Evolutionary conservation across 2,797 vertebrate genomes (phyloP), one percentile per base, ranked within the genome.

Genomic region (Pipistrellus pygmaeus): DNA sequence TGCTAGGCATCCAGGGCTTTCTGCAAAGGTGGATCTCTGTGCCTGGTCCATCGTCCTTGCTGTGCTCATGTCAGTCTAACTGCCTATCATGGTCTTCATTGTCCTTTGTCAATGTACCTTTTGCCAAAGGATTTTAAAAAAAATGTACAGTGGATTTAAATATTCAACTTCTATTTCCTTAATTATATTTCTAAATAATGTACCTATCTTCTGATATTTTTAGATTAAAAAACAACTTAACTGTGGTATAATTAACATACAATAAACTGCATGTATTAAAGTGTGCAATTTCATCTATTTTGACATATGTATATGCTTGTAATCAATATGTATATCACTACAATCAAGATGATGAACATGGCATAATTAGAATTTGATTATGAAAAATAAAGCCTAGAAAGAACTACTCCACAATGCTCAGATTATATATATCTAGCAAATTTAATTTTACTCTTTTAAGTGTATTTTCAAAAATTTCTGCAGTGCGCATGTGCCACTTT

Each of bases 81-180:
- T 20, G 18, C 51, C 51, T 21, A 53, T 53, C 20, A 53, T 21
- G 51, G 51, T 53, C 51, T 20, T 71, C 51, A 90, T 25, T 90
- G 20, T 77, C 27, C 15, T 87, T 95, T 97, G 75, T 97, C 72
- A 95, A 77, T 81, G 66, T 88, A 62, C 57, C 25, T 11, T 72
- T 80, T 94, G 30, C 62, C 32, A 96, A 94, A 95, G 66, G 21
- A 81, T 76, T 76, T 57, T 6, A 41, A 48, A 78, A 78, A 75
- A 64, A 96, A 96, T 95, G 8, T 95, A 96, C 71, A 91, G 35
- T 81, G 93, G 84, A 96, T 94, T 91, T 4, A 55, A 93, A 86
- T 84, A 84, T 77, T 89, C 57, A 92, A 78, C 94, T 89, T 97
- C 62, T 94, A 76, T 97, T 97, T 96, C 46, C 60, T 85, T 96